phyloP scores from a whole-genome alignment of 2,113 vertebrate genomes.

The Grallaria varia region DNA sequence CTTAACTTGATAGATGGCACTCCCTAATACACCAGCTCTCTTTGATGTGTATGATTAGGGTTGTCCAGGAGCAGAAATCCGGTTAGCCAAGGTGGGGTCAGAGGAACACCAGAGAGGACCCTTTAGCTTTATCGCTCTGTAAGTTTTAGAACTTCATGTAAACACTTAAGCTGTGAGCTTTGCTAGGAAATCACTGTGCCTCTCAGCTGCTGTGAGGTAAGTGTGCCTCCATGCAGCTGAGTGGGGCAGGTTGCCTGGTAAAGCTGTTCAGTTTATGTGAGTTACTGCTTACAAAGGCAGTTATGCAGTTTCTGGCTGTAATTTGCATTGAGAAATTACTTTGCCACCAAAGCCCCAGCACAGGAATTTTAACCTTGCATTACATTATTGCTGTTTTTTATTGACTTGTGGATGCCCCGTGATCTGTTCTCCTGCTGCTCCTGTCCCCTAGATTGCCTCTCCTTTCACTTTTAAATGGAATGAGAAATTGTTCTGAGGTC shows the following conservation, averaged over 20 bases:
- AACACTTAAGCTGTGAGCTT: constrained; percentile 52
- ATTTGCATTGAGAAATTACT: constrained; percentile 50
- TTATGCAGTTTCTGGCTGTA: constrained; percentile 55
- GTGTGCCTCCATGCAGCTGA: neutral
- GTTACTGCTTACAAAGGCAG: constrained; percentile 57
- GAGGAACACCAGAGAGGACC: constrained; percentile 45
- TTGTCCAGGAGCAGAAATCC: constrained; percentile 38
- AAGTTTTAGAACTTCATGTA: constrained; percentile 42
- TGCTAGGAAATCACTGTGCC: neutral
- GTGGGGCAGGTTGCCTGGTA: constrained; percentile 20
- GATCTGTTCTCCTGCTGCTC: constrained; percentile 66
- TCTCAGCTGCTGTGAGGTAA: neutral
- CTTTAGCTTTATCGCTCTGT: constrained; percentile 32
- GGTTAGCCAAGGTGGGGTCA: constrained; percentile 37
- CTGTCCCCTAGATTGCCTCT: constrained; percentile 65
- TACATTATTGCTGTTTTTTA: constrained; percentile 69
- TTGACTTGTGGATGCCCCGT: constrained; percentile 68
- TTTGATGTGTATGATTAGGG: constrained; percentile 27
- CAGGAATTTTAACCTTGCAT: constrained; percentile 68
- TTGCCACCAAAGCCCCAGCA: constrained; percentile 48
- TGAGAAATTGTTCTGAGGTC: constrained; percentile 76
- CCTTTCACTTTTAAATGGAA: constrained; percentile 75
- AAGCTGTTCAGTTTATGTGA: constrained; percentile 41
- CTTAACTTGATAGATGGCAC: constrained; percentile 28
- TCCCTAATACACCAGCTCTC: constrained; percentile 50